Evolutionary conservation across 2,888 invertebrate genomes (phyloP).

Genomic region (Nymphalis urticae): DNA sequence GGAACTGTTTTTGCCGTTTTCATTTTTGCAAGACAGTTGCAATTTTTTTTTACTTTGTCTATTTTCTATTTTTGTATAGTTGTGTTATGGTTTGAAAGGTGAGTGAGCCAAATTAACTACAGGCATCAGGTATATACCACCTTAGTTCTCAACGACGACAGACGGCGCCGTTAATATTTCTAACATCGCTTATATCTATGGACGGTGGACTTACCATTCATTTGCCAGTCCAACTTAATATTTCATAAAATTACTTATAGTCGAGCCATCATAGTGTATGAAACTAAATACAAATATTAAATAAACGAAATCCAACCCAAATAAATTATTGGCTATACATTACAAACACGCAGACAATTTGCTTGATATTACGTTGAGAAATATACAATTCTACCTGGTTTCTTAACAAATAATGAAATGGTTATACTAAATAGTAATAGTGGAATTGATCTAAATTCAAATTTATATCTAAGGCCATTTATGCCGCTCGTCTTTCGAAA

Average conservation of each 20-base stretch:
- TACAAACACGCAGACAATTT: not conserved
- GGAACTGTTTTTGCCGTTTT: not conserved
- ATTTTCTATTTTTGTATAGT: not conserved
- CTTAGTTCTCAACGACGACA: too few relatives aligned
- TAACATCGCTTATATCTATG: too few relatives aligned
- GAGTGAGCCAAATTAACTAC: too few relatives aligned
- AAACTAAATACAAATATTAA: too few relatives aligned
- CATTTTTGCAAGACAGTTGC: not conserved
- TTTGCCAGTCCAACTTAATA: too few relatives aligned
- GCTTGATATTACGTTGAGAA: not conserved
- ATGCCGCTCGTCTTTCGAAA: slow-evolving; percentile 23
- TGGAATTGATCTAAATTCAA: slow-evolving; percentile 25
- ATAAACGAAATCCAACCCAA: too few relatives aligned
- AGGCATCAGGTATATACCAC: too few relatives aligned
- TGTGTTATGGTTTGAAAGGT: too few relatives aligned
- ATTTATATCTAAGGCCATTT: slow-evolving; percentile 33
- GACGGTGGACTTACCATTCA: too few relatives aligned
- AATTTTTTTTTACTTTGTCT: not conserved
- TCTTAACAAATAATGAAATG: slow-evolving; percentile 21
- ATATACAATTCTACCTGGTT: not conserved
- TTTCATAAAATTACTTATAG: too few relatives aligned
- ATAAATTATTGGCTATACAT: not conserved
- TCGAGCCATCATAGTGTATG: too few relatives aligned
- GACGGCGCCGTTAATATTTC: too few relatives aligned
- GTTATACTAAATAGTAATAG: slow-evolving; percentile 2